Percentiles rank a stretch among this genome's conserved stretches.
Conservation (phyloP, 2,113 vertebrate species). For the Condylura cristata region DNA sequence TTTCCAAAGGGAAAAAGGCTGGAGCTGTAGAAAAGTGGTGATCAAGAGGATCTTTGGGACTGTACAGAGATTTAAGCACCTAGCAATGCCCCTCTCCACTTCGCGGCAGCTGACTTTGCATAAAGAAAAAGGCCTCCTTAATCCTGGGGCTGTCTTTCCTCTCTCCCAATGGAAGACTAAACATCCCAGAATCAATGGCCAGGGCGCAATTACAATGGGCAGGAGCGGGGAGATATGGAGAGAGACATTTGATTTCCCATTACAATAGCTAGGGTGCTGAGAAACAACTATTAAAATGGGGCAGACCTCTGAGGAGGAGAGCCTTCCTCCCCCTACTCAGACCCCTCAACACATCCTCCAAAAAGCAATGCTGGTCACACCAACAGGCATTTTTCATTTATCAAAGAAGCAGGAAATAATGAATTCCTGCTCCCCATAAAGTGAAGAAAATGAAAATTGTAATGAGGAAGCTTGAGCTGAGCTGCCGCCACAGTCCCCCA, state of each 20-base stretch:
- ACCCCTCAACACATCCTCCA: neutral
- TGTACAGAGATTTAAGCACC: neutral
- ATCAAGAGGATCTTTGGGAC: neutral
- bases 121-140: neutral
- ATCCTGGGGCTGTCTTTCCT: neutral
- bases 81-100: neutral
- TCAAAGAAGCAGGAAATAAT: slow-evolving; percentile 77
- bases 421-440: slow-evolving; percentile 76
- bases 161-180: neutral
- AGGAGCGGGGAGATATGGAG: neutral
- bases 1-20: neutral
- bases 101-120: neutral
- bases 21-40: neutral
- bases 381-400: slow-evolving; percentile 67
- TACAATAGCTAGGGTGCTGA: neutral
- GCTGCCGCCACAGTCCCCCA: slow-evolving; percentile 68
- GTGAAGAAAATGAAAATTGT: slow-evolving; percentile 70
- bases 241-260: neutral
- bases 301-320: neutral
- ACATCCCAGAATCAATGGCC: neutral
- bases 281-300: neutral
- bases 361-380: neutral
- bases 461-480: slow-evolving; percentile 64
- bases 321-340: neutral
- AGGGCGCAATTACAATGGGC: neutral